A percentile compares a stretch with the other conserved stretches of the same genome.
These are phyloP conservation scores for Mythimna loreyi DNA, from an alignment of 2,888 invertebrate species.

Conservation along the genomic window DNA sequence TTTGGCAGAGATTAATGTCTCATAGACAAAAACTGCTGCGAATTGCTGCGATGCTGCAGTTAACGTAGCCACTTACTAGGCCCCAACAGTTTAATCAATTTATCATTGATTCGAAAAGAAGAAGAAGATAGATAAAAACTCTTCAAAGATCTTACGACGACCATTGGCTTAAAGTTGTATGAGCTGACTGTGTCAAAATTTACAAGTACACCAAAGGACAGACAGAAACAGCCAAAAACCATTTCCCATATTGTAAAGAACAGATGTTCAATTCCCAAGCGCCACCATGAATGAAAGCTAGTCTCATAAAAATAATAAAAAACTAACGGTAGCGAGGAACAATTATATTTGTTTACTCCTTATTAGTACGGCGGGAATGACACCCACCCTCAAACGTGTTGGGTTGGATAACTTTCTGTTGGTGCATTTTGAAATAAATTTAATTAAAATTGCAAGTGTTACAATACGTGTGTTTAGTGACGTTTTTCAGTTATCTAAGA, in stretches of 20 bases:
- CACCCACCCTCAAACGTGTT: conserved; percentile 31
- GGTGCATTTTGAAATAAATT: conserved; percentile 18
- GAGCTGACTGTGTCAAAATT: neutral
- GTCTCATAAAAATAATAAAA: conserved; percentile 51
- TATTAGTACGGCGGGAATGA: conserved; percentile 47
- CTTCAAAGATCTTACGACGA: no score
- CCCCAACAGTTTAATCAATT: no score
- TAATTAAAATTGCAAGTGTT: conserved; percentile 23
- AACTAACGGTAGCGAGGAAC: conserved; percentile 44
- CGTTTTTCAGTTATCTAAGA: neutral
- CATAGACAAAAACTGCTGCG: no score
- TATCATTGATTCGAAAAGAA: no score
- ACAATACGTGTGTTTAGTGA: neutral
- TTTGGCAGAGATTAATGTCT: no score
- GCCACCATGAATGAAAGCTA: conserved; percentile 36
- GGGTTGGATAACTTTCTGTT: conserved; percentile 25
- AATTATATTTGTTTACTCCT: conserved; percentile 67
- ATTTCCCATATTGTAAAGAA: neutral
- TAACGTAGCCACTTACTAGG: no score
- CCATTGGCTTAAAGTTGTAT: neutral
- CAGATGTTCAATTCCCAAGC: conserved; percentile 29
- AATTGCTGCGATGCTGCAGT: no score
- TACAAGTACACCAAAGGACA: neutral
- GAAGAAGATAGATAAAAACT: no score
- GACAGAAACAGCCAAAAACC: neutral